Percentiles rank a stretch among this genome's conserved stretches.
Conservation (phyloP, 2,113 vertebrate species). For the Hydrolagus affinis region DNA sequence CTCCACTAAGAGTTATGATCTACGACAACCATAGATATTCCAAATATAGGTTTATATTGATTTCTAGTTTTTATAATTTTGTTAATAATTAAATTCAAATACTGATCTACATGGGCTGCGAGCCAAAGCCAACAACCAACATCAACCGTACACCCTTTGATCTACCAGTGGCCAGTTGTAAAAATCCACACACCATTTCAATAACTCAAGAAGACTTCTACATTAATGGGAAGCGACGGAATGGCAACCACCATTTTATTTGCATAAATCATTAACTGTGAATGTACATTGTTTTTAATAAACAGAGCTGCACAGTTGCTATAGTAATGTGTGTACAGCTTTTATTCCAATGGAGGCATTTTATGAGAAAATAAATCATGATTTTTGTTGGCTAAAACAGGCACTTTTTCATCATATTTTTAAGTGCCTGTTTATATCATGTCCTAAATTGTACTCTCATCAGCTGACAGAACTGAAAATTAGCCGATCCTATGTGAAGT, state of each 20-base stretch:
- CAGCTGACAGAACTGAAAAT: too few relatives aligned
- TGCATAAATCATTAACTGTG: not conserved
- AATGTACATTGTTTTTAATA: not conserved
- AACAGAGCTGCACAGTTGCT: not conserved
- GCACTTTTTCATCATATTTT: not conserved
- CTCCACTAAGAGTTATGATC: too few relatives aligned
- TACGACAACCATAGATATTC: too few relatives aligned
- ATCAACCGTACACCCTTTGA: not conserved
- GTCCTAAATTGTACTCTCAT: not conserved
- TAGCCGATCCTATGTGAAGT: too few relatives aligned
- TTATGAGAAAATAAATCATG: not conserved
- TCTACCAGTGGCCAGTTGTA: not conserved
- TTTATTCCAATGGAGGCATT: not conserved
- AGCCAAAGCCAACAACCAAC: not conserved
- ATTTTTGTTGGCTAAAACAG: not conserved
- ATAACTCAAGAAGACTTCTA: not conserved
- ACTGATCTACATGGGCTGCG: too few relatives aligned
- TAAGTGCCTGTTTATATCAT: not conserved
- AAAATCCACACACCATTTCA: not conserved
- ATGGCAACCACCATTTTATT: constrained; percentile 5
- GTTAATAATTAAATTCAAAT: too few relatives aligned
- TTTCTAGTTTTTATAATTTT: too few relatives aligned
- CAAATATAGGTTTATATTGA: too few relatives aligned
- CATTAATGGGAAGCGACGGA: not conserved
- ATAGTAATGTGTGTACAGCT: not conserved